Percentiles rank a stretch among this genome's conserved stretches.
These are phyloP conservation scores for Erinaceus europaeus DNA, from an alignment of 2,113 vertebrate genomes.

Conservation along the genomic window DNA sequence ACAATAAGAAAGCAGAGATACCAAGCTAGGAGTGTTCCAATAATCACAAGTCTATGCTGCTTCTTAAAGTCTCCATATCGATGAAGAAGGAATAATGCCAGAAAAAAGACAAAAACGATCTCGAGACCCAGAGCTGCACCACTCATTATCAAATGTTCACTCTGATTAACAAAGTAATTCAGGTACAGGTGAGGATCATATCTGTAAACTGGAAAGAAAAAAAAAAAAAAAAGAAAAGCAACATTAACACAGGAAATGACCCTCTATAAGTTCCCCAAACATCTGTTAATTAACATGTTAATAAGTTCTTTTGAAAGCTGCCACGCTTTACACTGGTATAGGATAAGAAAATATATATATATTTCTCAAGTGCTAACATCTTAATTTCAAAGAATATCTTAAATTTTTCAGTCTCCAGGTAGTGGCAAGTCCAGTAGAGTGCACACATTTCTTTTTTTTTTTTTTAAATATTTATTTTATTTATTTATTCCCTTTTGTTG, in stretches of 20 bases:
- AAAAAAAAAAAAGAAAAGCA: neutral
- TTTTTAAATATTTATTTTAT: too few species aligned
- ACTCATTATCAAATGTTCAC: constrained; percentile 86
- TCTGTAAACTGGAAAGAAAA: constrained; percentile 58
- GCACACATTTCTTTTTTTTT: too few species aligned
- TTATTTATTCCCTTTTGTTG: too few species aligned
- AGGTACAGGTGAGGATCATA: constrained; percentile 51
- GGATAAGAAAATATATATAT: neutral
- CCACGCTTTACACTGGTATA: constrained; percentile 4
- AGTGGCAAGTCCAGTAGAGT: too few species aligned
- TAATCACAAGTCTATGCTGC: constrained; percentile 92
- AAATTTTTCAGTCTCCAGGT: too few species aligned
- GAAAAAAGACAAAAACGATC: constrained; percentile 91
- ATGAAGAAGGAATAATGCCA: constrained; percentile 92
- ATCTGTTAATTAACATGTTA: neutral
- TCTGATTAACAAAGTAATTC: constrained; percentile 26
- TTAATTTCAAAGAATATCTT: constrained; percentile 22
- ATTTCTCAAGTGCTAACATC: neutral
- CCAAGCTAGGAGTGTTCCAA: constrained; percentile 94
- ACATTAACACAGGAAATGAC: constrained; percentile 6
- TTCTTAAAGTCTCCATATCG: constrained; percentile 93
- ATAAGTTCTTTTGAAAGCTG: constrained; percentile 5
- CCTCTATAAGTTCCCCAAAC: neutral
- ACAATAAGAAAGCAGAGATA: constrained; percentile 97
- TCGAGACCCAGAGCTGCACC: constrained; percentile 88